Evolutionary conservation across 2,113 vertebrate genomes (phyloP), one percentile per base, ranked within the genome.

Genomic region (Forbesichthys papilliferus): DNA sequence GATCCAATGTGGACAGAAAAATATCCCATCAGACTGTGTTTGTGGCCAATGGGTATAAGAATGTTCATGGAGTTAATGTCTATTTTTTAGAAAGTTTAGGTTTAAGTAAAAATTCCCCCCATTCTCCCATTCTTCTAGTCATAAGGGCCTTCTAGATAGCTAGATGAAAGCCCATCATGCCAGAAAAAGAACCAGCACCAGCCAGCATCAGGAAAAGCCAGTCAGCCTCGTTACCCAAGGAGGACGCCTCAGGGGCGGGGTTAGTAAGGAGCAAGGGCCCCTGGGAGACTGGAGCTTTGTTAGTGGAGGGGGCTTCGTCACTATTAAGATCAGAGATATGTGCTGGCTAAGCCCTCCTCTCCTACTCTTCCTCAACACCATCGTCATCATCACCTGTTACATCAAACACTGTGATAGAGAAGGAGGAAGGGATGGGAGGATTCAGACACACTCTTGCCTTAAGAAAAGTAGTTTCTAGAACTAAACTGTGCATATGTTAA

Each of bases 211-310:
- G 68, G 48, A 10, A n/a, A 14, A 47, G 9, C 66, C 68, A 42
- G 36, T 42, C 36, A 42, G 36, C 36, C 36, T 42, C 48, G 85
- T 91, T 91, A 91, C 90, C 88, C 81, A 81, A 75, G 83, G 74
- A 72, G 1, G 82, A 81, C 78, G 86, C 86, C 77, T 86, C 86
- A 84, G 75, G 84, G 86, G 33, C 8, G 9, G 84, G 79, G 90
- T 89, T 89, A 91, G 87, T 90, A 79, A 84, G 73, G 68, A 86
- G 83, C 81, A 71, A 74, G 51, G 57, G 58, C 7, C 64, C 82
- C 66, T 57, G 83, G 27, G 84, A 69, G 48, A 71, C 49, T 48
- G 20, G 42, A 9, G 68, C 77, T 69, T 88, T 85, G 64, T 42
- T 42, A 42, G 36, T 42, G 36, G 64, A 65, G 14, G 59, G 82